Conservation (phyloP, 1,140 invertebrate species). For the Samia ricini region DNA sequence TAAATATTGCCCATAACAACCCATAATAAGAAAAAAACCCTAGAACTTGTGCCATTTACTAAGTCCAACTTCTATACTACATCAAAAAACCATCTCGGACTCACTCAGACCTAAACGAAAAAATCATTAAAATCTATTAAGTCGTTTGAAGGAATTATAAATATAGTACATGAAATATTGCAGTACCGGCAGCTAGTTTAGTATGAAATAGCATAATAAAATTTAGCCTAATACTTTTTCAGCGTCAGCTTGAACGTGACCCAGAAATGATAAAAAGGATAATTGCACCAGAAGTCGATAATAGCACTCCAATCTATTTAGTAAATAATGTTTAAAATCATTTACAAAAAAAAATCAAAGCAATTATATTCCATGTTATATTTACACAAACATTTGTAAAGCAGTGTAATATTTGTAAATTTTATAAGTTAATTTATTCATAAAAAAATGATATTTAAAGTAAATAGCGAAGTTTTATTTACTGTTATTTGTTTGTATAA, state of each 20-base stretch:
- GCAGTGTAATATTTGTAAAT: slow-evolving; percentile 5
- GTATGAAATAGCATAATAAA: not conserved
- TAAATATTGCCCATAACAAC: no score
- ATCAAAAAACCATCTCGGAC: no score
- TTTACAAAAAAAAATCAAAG: not conserved
- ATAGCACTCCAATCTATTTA: slow-evolving; percentile 2
- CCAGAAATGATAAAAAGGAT: not conserved
- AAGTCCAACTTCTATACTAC: no score
- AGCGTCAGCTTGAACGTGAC: not conserved
- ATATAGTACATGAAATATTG: no score
- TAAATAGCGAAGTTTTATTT: not conserved
- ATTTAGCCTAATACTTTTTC: not conserved
- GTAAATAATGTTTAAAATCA: slow-evolving; percentile 1
- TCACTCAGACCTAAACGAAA: no score
- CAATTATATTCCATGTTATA: slow-evolving; percentile 2
- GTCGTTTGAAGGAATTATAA: no score
- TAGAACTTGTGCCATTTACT: no score
- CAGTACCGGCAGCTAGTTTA: no score
- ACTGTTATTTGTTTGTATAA: no score
- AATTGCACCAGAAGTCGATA: not conserved
- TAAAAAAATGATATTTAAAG: not conserved
- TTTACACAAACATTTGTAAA: slow-evolving; percentile 12
- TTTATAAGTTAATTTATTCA: slow-evolving; percentile 1
- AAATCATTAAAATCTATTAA: no score
- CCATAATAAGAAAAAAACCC: no score